Conservation (phyloP, 2,797 vertebrate genomes). For the Nyctalus aviator region DNA sequence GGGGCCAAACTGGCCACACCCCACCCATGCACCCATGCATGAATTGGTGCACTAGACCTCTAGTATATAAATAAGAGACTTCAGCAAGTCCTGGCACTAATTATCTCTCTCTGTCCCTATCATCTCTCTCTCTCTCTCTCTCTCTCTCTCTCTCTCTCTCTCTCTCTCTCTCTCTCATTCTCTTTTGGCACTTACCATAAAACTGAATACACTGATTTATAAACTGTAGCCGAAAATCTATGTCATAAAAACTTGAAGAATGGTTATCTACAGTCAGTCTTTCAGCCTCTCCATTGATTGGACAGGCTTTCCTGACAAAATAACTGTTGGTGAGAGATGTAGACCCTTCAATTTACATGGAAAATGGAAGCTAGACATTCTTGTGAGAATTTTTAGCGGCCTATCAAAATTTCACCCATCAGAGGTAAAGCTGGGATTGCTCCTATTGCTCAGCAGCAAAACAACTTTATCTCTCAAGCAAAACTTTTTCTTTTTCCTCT, state of each 20-base stretch:
- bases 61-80: neutral
- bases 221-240: slow-evolving; percentile 66
- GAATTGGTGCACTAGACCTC: too few relatives aligned
- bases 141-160: neutral
- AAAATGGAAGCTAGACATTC: slow-evolving; percentile 43
- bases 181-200: slow-evolving; percentile 67
- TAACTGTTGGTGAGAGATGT: slow-evolving; percentile 64
- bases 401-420: neutral
- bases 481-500: neutral
- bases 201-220: slow-evolving; percentile 71
- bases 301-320: slow-evolving; percentile 69
- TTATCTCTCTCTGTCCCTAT: neutral
- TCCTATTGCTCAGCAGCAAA: neutral
- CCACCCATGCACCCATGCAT: too few relatives aligned
- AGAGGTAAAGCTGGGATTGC: neutral
- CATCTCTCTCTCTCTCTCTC: neutral
- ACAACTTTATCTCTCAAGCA: neutral
- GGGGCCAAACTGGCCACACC: too few relatives aligned
- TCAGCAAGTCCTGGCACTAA: slow-evolving; percentile 56
- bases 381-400: slow-evolving; percentile 50
- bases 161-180: slow-evolving; percentile 39
- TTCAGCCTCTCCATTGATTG: slow-evolving; percentile 62
- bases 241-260: slow-evolving; percentile 77
- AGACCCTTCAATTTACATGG: slow-evolving; percentile 65
- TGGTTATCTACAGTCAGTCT: slow-evolving; percentile 58